These are phyloP conservation scores for Taxidea taxus DNA, from an alignment of 2,113 vertebrate genomes.

Conservation along the genomic window DNA sequence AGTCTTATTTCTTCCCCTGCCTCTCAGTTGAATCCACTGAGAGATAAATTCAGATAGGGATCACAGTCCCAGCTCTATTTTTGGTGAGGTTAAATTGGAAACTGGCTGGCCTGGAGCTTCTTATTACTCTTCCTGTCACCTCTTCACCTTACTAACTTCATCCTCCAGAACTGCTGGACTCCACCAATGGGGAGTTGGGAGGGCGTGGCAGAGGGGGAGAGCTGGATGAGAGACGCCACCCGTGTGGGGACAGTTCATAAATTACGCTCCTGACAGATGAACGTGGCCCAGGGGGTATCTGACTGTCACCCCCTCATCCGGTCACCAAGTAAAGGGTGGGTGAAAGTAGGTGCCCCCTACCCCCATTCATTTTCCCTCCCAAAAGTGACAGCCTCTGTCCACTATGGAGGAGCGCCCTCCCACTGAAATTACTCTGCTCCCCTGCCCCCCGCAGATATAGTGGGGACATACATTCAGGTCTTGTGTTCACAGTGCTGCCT, in stretches of 20 bases:
- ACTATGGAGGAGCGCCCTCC: too few species aligned
- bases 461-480: neutral
- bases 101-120: neutral
- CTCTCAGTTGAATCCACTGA: neutral
- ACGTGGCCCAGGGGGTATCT: neutral
- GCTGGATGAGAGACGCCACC: neutral
- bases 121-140: neutral
- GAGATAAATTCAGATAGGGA: constrained; percentile 5
- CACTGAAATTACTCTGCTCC: too few species aligned
- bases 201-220: rapidly evolving
- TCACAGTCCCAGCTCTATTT: neutral
- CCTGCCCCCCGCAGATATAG: rapidly evolving
- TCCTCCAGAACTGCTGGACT: neutral
- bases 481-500: neutral
- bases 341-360: neutral
- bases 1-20: constrained; percentile 22
- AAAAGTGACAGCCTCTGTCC: neutral
- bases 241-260: neutral
- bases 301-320: neutral
- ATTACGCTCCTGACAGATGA: neutral
- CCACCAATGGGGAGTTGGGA: neutral
- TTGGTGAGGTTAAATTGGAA: constrained; percentile 12
- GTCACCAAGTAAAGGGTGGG: neutral
- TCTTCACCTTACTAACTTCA: neutral
- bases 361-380: neutral